Evolutionary conservation across 2,888 invertebrate species (phyloP).

Genomic region (Lasioglossum villosulum): DNA sequence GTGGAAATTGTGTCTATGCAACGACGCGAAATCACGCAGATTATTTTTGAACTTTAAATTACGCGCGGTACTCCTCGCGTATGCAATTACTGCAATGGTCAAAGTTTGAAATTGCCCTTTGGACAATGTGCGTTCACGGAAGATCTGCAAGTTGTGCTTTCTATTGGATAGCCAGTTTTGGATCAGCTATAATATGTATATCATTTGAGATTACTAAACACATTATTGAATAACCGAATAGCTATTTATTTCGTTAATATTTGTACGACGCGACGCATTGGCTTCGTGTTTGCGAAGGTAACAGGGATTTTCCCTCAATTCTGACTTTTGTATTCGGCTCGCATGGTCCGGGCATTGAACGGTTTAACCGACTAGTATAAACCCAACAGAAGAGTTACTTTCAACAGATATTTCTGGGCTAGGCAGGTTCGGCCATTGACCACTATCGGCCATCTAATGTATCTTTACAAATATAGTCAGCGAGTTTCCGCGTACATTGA

Average conservation of each 20-base stretch:
- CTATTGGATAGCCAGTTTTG: conserved; percentile 37
- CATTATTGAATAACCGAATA: neutral
- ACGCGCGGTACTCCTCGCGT: conserved; percentile 2
- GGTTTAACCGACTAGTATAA: conserved; percentile 43
- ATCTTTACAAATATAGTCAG: conserved; percentile 26
- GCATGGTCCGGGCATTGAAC: conserved; percentile 26
- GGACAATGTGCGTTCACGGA: conserved; percentile 3
- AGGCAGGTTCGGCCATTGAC: conserved; percentile 42
- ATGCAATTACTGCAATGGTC: conserved; percentile 28
- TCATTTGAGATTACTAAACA: too few relatives aligned
- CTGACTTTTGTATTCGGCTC: conserved; percentile 35
- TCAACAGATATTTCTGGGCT: conserved; percentile 47
- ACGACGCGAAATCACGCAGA: neutral
- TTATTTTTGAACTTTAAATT: conserved; percentile 31
- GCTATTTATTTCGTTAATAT: conserved; percentile 17
- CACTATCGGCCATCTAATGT: conserved; percentile 27
- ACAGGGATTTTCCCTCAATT: conserved; percentile 35
- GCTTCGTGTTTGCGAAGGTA: conserved; percentile 3
- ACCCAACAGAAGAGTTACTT: conserved; percentile 35
- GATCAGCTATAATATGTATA: neutral
- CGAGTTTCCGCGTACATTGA: conserved; percentile 11
- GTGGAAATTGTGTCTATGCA: neutral
- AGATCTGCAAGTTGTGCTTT: conserved; percentile 18
- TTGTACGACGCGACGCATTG: neutral
- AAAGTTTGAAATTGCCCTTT: conserved; percentile 42